These are phyloP conservation scores for Caiman crocodilus DNA, from an alignment of 2,797 vertebrate species.

Conservation along the genomic window DNA sequence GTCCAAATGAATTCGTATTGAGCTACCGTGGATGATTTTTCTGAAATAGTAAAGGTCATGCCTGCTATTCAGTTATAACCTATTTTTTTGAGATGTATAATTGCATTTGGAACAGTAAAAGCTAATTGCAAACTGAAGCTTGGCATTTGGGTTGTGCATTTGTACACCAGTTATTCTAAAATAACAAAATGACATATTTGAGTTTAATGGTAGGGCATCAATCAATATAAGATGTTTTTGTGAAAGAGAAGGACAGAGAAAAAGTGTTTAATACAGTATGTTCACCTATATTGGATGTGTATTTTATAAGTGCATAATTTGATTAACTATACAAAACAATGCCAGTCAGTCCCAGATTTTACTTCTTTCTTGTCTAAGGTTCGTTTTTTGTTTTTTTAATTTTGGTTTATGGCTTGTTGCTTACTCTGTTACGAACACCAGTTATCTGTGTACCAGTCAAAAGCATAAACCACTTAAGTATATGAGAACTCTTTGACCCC, in stretches of 20 bases:
- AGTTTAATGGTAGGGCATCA: slow-evolving; percentile 9
- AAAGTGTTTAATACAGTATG: too few species aligned
- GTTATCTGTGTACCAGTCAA: too few species aligned
- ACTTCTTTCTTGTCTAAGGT: not conserved
- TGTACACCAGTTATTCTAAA: not conserved
- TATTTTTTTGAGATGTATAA: slow-evolving; percentile 55
- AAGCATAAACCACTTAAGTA: too few species aligned
- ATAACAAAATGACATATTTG: slow-evolving; percentile 19
- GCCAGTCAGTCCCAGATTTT: too few species aligned
- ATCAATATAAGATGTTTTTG: not conserved
- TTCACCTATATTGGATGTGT: too few species aligned
- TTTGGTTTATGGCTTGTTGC: too few species aligned
- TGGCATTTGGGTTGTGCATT: slow-evolving; percentile 12
- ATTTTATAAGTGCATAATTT: too few species aligned
- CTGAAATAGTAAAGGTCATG: slow-evolving; percentile 64
- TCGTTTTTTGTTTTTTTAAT: not conserved
- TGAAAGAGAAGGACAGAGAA: too few species aligned
- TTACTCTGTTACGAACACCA: too few species aligned
- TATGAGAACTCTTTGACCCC: too few species aligned
- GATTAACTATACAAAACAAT: too few species aligned
- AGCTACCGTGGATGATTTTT: slow-evolving; percentile 39
- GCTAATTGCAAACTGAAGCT: slow-evolving; percentile 44
- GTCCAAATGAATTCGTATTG: slow-evolving; percentile 43
- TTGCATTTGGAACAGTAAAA: slow-evolving; percentile 38
- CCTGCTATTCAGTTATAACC: slow-evolving; percentile 55